A percentile compares a stretch with the other conserved stretches of the same genome.
Conservation (phyloP, 2,888 invertebrate genomes). For the Agrotis ipsilon region DNA sequence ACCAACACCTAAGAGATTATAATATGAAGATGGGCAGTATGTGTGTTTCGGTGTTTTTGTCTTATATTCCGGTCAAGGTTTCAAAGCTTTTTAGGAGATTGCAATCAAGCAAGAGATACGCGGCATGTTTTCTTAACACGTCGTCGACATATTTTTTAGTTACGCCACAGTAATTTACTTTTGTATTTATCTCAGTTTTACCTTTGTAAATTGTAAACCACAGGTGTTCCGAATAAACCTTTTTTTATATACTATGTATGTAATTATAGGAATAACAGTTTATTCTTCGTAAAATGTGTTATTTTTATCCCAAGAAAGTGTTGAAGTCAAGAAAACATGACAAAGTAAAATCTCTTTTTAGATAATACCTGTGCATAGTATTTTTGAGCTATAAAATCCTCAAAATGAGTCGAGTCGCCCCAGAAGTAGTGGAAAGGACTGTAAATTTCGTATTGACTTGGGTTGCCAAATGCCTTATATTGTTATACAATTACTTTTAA, state of each 20-base stretch:
- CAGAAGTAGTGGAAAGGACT: no score
- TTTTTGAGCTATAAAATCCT: no score
- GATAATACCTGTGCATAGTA: not conserved
- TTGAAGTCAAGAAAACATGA: no score
- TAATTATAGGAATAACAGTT: constrained; percentile 6
- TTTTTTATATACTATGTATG: not conserved
- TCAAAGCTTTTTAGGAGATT: constrained; percentile 48
- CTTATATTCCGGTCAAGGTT: constrained; percentile 51
- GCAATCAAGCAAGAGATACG: constrained; percentile 47
- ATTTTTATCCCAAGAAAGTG: not conserved
- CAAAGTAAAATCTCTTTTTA: not conserved
- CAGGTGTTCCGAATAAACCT: no score
- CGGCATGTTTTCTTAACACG: constrained; percentile 11
- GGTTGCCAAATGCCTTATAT: no score
- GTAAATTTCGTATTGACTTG: no score
- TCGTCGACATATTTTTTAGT: not conserved
- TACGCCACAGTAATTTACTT: no score
- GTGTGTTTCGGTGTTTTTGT: constrained; percentile 26
- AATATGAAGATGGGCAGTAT: constrained; percentile 30
- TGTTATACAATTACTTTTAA: no score
- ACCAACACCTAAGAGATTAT: constrained; percentile 30
- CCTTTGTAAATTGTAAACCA: no score
- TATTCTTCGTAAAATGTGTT: not conserved
- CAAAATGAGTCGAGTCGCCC: no score
- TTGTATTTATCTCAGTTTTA: no score